phyloP scores from a whole-genome alignment of 2,888 invertebrate species.

The Smittia aterrima region DNA sequence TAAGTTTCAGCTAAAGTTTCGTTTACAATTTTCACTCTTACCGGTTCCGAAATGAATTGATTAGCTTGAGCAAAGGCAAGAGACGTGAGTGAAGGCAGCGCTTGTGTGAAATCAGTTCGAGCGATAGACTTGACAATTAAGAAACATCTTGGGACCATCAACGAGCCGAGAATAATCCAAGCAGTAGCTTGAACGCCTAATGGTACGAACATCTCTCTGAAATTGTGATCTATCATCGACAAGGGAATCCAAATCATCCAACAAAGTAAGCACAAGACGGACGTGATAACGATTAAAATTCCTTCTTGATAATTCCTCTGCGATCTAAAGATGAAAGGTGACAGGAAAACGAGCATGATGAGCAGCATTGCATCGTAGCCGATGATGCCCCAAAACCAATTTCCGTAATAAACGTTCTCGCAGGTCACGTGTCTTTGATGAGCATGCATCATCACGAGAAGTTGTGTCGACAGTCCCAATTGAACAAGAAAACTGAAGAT shows the following conservation, averaged over 20 bases:
- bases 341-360: conserved; percentile 57
- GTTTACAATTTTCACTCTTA: conserved; percentile 43
- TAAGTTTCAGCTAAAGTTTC: background rate
- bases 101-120: conserved; percentile 60
- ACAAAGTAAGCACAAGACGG: conserved; percentile 57
- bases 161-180: conserved; percentile 60
- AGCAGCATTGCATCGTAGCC: conserved; percentile 65
- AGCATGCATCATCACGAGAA: conserved; percentile 54
- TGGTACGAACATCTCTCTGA: conserved; percentile 61
- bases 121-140: conserved; percentile 65
- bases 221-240: conserved; percentile 57
- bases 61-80: conserved; percentile 54
- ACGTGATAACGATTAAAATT: conserved; percentile 58
- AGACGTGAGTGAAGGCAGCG: conserved; percentile 56
- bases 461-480: conserved; percentile 57
- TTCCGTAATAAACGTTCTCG: conserved; percentile 55
- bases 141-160: conserved; percentile 69
- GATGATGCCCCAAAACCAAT: conserved; percentile 56
- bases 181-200: conserved; percentile 63
- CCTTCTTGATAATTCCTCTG: conserved; percentile 70
- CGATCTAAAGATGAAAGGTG: conserved; percentile 63
- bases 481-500: conserved; percentile 65
- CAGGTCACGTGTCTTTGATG: conserved; percentile 56
- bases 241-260: conserved; percentile 64
- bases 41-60: conserved; percentile 54